Conservation (phyloP, 2,113 vertebrate species). For the Clarias batrachus region DNA sequence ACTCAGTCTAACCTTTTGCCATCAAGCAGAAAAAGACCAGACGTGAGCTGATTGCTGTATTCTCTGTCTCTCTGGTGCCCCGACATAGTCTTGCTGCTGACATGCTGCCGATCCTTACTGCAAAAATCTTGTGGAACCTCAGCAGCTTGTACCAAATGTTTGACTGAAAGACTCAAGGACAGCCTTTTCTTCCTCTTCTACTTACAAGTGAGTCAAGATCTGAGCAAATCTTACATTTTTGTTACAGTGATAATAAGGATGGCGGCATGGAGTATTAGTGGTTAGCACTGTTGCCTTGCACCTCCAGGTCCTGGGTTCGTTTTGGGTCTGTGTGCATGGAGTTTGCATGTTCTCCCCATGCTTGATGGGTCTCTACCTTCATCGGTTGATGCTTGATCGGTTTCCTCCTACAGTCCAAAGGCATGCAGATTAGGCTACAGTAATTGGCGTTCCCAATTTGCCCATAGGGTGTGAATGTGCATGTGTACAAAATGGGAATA, state of each 20-base stretch:
- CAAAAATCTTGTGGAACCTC: background rate
- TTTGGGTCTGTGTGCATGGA: too few species aligned
- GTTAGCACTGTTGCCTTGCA: too few species aligned
- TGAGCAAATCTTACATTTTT: background rate
- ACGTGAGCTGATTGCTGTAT: background rate
- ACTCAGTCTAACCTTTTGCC: background rate
- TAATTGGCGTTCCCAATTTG: too few species aligned
- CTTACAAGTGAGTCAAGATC: conserved; percentile 13
- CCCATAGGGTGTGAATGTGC: too few species aligned
- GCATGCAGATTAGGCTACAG: too few species aligned
- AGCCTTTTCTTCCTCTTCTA: background rate
- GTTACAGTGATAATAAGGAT: background rate
- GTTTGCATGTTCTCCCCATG: too few species aligned
- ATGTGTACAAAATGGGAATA: too few species aligned
- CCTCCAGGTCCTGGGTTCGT: too few species aligned
- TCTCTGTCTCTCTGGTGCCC: background rate
- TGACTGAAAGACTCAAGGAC: background rate
- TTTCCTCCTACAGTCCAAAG: too few species aligned
- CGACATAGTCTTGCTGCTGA: background rate
- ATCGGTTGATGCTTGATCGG: too few species aligned
- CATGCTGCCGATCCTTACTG: background rate
- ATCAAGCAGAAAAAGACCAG: background rate
- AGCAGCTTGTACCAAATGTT: background rate
- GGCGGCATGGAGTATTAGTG: too few species aligned
- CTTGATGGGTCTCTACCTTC: too few species aligned